Percentiles rank a stretch among this genome's conserved stretches.
phyloP scores from a whole-genome alignment of 2,113 vertebrate genomes.

The Mirza zaza region DNA sequence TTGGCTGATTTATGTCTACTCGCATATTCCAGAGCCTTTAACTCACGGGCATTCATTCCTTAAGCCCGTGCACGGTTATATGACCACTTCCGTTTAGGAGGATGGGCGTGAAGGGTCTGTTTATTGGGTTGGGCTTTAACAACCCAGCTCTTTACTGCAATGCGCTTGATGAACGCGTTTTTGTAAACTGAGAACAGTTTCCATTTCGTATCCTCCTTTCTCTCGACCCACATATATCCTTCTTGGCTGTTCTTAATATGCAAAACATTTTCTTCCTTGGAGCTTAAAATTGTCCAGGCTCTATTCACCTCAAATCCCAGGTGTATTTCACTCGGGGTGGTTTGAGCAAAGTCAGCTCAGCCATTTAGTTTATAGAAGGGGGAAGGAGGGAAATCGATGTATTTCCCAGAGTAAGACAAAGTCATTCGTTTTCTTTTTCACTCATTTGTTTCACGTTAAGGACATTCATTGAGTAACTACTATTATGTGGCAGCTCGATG shows the following conservation, averaged over 20 bases:
- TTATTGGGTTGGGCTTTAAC: neutral
- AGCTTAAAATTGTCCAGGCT: neutral
- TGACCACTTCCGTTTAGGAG: neutral
- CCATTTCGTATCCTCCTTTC: neutral
- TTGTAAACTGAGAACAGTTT: neutral
- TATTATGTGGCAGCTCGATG: neutral
- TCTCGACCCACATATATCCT: neutral
- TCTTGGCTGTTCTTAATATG: neutral
- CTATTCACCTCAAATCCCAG: neutral
- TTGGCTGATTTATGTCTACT: slow-evolving; percentile 49
- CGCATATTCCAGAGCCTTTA: neutral
- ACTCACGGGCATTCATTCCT: neutral
- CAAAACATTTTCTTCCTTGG: neutral
- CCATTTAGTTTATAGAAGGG: neutral
- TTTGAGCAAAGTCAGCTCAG: neutral
- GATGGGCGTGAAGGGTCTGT: neutral
- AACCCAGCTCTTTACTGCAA: neutral
- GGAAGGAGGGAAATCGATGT: neutral
- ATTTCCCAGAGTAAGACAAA: neutral
- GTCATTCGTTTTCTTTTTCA: neutral
- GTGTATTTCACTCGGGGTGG: neutral
- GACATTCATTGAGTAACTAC: neutral
- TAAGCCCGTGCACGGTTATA: neutral
- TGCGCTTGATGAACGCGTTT: neutral
- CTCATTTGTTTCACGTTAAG: neutral